phyloP scores from a whole-genome alignment of 2,113 vertebrate genomes.

The Burhinus oedicnemus region DNA sequence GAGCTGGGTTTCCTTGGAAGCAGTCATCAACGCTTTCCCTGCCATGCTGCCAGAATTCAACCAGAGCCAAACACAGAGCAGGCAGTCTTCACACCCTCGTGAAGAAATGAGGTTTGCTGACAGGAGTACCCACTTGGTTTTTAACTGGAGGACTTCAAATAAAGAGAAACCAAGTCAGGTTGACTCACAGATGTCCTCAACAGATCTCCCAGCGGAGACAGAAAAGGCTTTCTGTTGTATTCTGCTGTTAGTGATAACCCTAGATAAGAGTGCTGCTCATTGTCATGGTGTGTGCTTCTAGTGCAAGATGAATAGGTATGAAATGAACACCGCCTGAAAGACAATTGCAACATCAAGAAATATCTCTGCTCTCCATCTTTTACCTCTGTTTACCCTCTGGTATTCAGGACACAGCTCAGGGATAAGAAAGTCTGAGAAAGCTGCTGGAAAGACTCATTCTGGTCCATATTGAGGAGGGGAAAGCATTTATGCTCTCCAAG shows the following conservation, averaged over 20 bases:
- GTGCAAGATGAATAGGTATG: background rate
- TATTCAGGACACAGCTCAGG: background rate
- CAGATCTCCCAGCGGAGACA: background rate
- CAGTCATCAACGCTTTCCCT: background rate
- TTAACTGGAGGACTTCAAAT: background rate
- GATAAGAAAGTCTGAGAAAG: background rate
- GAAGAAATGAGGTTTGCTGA: background rate
- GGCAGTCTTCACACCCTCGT: background rate
- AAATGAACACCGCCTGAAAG: background rate
- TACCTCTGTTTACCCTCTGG: background rate
- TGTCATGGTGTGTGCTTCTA: background rate
- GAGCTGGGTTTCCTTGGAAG: background rate
- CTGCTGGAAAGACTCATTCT: background rate
- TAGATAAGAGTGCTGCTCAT: background rate
- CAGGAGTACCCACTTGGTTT: background rate
- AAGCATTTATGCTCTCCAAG: background rate
- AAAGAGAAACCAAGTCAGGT: background rate
- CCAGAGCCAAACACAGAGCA: accelerated
- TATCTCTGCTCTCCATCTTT: background rate
- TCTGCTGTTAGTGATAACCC: background rate
- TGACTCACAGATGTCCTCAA: background rate
- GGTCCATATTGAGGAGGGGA: background rate
- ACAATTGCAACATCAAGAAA: background rate
- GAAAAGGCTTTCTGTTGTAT: background rate
- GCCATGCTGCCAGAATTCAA: background rate